Evolutionary conservation across 2,888 invertebrate genomes (phyloP).

Genomic region (Nemotelus pantherinus): DNA sequence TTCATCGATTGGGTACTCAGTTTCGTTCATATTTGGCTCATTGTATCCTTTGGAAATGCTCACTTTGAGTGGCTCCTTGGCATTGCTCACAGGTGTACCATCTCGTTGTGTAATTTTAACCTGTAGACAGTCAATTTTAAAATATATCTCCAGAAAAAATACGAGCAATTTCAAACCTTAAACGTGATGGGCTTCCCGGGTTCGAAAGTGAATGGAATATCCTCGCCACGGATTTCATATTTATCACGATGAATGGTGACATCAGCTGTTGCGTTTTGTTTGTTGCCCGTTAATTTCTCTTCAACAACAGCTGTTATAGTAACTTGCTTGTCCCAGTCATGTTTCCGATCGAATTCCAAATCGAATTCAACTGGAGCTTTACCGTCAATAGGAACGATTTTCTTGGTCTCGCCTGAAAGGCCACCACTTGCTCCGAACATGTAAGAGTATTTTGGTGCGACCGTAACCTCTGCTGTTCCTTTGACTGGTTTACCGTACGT

Average conservation of each 20-base stretch:
- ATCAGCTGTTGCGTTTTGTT: constrained; percentile 80
- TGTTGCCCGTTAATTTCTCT: constrained; percentile 83
- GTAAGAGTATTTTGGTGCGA: constrained; percentile 74
- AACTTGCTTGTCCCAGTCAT: constrained; percentile 73
- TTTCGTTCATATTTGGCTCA: constrained; percentile 20
- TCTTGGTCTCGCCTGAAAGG: constrained; percentile 67
- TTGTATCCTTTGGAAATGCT: constrained; percentile 35
- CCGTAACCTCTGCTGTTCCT: constrained; percentile 84
- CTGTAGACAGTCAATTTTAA: constrained; percentile 56
- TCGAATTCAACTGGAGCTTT: constrained; percentile 78
- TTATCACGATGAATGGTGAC: constrained; percentile 81
- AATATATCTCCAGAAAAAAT: constrained; percentile 2
- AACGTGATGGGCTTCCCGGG: constrained; percentile 86
- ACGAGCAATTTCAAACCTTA: constrained; percentile 69
- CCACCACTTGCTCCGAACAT: constrained; percentile 63
- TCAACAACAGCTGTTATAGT: constrained; percentile 89
- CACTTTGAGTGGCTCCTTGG: constrained; percentile 67
- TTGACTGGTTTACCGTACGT: constrained; percentile 87
- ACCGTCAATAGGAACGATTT: constrained; percentile 75
- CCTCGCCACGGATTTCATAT: constrained; percentile 79
- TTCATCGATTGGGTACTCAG: constrained; percentile 66
- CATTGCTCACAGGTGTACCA: constrained; percentile 72
- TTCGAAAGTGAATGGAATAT: constrained; percentile 87
- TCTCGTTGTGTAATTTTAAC: constrained; percentile 78
- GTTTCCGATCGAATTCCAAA: constrained; percentile 65